Base-by-base conservation (phyloP, 2,113 vertebrate genomes). In the Asarcornis scutulata region DNA sequence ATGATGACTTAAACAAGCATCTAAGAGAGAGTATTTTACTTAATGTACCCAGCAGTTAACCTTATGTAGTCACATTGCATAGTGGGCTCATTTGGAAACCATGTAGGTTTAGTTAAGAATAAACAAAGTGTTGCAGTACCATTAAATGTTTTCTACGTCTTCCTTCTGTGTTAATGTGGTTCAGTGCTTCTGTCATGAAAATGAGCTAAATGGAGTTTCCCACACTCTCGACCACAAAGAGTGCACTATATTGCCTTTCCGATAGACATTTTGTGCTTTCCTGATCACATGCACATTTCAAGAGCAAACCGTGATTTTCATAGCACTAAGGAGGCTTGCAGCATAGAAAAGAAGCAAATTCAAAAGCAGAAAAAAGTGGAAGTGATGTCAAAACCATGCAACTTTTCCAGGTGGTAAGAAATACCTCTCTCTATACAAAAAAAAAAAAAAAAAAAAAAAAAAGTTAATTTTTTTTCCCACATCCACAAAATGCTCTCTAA, bases 1-100 rank as follows among this genome's bases (percentile, higher is more conserved):
- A 93, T 94, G 95, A 97, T 97, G 97, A 97, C 96, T 97, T 96
- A 97, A 95, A 91, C 96, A 98, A 97, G 96, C 97, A 94, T 93
- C 85, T 96, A 93, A 95, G 93, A 95, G 88, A 97, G 95, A 92
- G 74, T 69, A 85, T 93, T 97, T 91, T 96, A 78, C 96, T 93
- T 97, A 97, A 95, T 96, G 94, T 93, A 92, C 97, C 96, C 89
- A 94, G 96, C 95, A 96, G 97, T 97, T 97, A 95, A 95, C 95
- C 91, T 89, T 86, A 96, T 89, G 92, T 95, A 97, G 91, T 89
- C 90, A 38, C 27, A 58, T 72, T 52, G 94, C 94, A 95, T 86
- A 96, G 94, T 52, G 86, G 84, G 95, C 94, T 97, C 96, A 62
- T 97, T 95, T 96, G 96, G 95, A 97, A 93, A 93, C 93, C 20